Percentiles rank a stretch among this genome's conserved stretches.
Conservation (phyloP, 2,797 vertebrate genomes). For the Sebastes reedi region DNA sequence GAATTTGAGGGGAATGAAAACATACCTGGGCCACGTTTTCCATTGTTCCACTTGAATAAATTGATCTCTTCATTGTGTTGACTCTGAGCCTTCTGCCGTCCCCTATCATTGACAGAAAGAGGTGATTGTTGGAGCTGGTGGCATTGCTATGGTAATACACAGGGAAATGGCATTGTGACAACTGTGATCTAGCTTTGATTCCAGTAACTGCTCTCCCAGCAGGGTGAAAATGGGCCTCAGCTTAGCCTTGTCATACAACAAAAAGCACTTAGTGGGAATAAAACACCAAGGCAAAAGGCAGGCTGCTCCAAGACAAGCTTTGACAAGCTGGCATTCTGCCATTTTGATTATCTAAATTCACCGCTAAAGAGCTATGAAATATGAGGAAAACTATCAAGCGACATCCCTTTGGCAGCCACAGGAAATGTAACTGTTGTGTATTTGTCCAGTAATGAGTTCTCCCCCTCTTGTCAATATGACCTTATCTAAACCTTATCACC, state of each 20-base stretch:
- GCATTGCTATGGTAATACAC: slow-evolving; percentile 40
- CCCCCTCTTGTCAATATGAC: slow-evolving; percentile 58
- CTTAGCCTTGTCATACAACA: slow-evolving; percentile 73
- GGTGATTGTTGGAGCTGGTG: slow-evolving; percentile 45
- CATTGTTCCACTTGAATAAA: slow-evolving; percentile 33
- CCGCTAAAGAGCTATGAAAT: slow-evolving; percentile 74
- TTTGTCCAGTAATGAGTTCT: slow-evolving; percentile 68
- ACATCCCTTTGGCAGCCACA: slow-evolving; percentile 58
- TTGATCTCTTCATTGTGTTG: slow-evolving; percentile 32
- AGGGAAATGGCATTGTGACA: slow-evolving; percentile 74
- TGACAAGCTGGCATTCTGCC: slow-evolving; percentile 73
- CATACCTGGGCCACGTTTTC: background rate
- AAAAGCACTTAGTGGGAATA: slow-evolving; percentile 80
- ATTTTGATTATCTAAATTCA: slow-evolving; percentile 79
- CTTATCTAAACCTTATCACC: slow-evolving; percentile 48
- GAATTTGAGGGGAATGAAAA: slow-evolving; percentile 4
- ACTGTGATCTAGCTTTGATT: slow-evolving; percentile 78
- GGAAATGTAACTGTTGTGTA: slow-evolving; percentile 66
- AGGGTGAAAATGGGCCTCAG: slow-evolving; percentile 67
- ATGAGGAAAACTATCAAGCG: slow-evolving; percentile 58
- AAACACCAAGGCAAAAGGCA: slow-evolving; percentile 55
- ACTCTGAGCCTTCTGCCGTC: slow-evolving; percentile 21
- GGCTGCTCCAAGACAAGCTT: slow-evolving; percentile 55
- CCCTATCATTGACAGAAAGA: slow-evolving; percentile 35
- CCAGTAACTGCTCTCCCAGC: slow-evolving; percentile 71